Percentiles rank a stretch among this genome's conserved stretches.
Conservation (phyloP, 2,888 invertebrate genomes). For the Cheilosia soror region DNA sequence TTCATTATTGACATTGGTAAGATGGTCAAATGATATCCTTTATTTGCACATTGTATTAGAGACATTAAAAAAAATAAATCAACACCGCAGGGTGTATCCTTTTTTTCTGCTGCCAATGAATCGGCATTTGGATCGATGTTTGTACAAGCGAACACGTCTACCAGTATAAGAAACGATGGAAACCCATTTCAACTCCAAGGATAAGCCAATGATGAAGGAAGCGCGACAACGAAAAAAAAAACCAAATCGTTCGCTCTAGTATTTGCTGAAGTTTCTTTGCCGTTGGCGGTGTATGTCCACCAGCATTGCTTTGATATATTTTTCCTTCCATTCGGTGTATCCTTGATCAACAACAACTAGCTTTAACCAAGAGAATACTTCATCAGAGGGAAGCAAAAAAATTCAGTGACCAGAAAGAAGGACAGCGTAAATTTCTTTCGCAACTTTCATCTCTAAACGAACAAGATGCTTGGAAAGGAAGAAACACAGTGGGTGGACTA, state of each 20-base stretch:
- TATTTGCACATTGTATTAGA: constrained; percentile 43
- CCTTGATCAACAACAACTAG: constrained; percentile 44
- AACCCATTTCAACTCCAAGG: constrained; percentile 28
- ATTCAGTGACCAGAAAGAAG: constrained; percentile 54
- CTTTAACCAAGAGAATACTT: constrained; percentile 9
- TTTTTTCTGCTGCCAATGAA: constrained; percentile 25
- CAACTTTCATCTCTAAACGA: not conserved
- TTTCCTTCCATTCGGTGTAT: constrained; percentile 2
- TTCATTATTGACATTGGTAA: constrained; percentile 22
- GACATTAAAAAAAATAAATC: constrained; percentile 13
- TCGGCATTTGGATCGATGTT: not conserved
- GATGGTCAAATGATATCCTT: constrained; percentile 23
- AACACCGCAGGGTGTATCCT: constrained; percentile 1
- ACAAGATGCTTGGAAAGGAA: constrained; percentile 11
- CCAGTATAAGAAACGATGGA: not conserved
- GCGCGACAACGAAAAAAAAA: not conserved
- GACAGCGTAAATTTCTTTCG: constrained; percentile 21
- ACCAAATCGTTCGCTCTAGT: constrained; percentile 11
- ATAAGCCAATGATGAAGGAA: constrained; percentile 9
- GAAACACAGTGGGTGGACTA: not conserved
- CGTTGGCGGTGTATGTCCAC: constrained; percentile 23
- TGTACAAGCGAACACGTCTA: constrained; percentile 9
- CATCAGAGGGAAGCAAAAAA: constrained; percentile 14
- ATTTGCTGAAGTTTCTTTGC: constrained; percentile 34
- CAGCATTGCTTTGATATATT: constrained; percentile 1